Evolutionary conservation across 1,140 invertebrate genomes (phyloP), one percentile per base, ranked within the genome.

Genomic region (Sminthurides bifidus): DNA sequence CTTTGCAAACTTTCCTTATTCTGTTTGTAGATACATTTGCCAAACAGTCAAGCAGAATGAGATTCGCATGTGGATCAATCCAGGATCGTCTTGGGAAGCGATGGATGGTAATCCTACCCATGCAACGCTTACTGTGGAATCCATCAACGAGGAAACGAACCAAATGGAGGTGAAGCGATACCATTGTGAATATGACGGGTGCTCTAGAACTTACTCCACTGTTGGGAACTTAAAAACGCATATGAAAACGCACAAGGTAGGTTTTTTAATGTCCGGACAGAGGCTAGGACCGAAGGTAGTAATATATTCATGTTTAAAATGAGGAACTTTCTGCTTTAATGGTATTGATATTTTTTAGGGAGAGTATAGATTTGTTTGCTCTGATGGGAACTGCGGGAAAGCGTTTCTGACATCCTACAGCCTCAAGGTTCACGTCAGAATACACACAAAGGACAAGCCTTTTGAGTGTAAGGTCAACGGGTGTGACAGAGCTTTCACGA

Each of bases 401-500:
- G 84, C 86, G 48, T 96, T 95, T 75, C 76, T 95, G 23, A 94
- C 91, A 12, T 94, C 85, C 30, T 94, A 94, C 74, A 75, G 92
- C 46, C 38, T 59, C 10, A 54, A 59, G 37, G 56, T 95, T 64
- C 92, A 95, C 72, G 81, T 92, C 54, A 76, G 92, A 64, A 90
- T 94, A 51, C 92, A 96, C 72, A 94, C 92, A 0, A 92, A 94
- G 30, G 59, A 60, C 26, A 60, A 60, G 30, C 59, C 59, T 19
- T 76, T 74, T 65, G 68, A 69, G 46, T 79, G 77, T 69, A 67
- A 73, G 43, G 69, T 68, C 14, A 60, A 55, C 29, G 73, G 71
- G n/a, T 96, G 92, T 76, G 81, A 84, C 66, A 93, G 93, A 73
- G 85, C 89, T 45, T 95, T 94, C 72, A 95, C 91, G 70, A 96